Conservation (phyloP, 2,888 invertebrate genomes). For the Polylopha cassiicola region DNA sequence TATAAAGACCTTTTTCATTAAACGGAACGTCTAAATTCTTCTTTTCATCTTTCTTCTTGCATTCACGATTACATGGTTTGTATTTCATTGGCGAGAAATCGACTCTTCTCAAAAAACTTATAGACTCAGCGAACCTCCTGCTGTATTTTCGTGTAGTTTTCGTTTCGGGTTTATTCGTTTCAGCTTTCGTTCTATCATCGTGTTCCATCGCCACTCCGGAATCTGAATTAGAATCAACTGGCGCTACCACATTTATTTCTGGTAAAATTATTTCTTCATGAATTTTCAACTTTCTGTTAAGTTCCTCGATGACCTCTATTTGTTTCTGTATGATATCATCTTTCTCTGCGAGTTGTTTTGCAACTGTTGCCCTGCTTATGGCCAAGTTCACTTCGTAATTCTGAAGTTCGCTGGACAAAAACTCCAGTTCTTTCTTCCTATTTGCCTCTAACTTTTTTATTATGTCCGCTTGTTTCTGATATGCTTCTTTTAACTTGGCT, state of each 20-base stretch:
- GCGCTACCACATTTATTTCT: slow-evolving; percentile 45
- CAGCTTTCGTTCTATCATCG: slow-evolving; percentile 52
- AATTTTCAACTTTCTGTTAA: slow-evolving; percentile 50
- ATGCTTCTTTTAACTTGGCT: slow-evolving; percentile 52
- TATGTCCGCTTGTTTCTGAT: slow-evolving; percentile 56
- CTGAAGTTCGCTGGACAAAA: slow-evolving; percentile 61
- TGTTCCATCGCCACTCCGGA: slow-evolving; percentile 66
- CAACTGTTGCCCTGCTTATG: slow-evolving; percentile 56
- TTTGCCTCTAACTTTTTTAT: slow-evolving; percentile 66
- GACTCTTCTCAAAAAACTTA: slow-evolving; percentile 65
- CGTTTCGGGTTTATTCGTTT: slow-evolving; percentile 47
- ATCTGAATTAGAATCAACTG: slow-evolving; percentile 68
- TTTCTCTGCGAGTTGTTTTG: slow-evolving; percentile 60
- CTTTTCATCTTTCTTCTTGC: slow-evolving; percentile 58
- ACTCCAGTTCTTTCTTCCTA: slow-evolving; percentile 67
- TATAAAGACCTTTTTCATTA: slow-evolving; percentile 40
- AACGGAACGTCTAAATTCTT: slow-evolving; percentile 56
- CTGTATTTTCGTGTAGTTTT: slow-evolving; percentile 63
- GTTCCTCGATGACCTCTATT: slow-evolving; percentile 52
- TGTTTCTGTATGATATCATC: slow-evolving; percentile 63
- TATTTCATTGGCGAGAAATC: slow-evolving; percentile 73
- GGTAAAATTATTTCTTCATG: slow-evolving; percentile 47
- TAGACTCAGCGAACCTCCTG: slow-evolving; percentile 65
- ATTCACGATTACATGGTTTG: slow-evolving; percentile 55
- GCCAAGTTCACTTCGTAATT: slow-evolving; percentile 69